Percentiles rank a stretch among this genome's conserved stretches.
phyloP scores from a whole-genome alignment of 1,140 invertebrate genomes.

The Anoplophora glabripennis region DNA sequence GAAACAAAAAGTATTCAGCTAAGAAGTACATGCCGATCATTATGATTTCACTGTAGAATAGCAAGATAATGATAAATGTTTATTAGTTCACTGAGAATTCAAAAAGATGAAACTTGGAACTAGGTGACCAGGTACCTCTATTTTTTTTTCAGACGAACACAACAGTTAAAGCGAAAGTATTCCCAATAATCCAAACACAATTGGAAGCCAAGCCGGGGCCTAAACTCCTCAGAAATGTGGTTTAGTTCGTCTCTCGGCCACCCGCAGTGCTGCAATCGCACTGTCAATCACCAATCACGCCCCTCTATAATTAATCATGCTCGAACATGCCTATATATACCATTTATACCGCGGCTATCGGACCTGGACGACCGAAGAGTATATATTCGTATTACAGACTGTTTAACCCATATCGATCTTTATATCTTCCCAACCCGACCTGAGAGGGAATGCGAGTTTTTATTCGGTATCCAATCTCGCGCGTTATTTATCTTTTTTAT shows the following conservation, averaged over 20 bases:
- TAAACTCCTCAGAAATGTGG: constrained; percentile 1
- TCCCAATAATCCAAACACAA: too few species aligned
- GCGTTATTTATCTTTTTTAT: too few species aligned
- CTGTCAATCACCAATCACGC: constrained; percentile 49
- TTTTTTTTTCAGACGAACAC: too few species aligned
- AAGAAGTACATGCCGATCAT: too few species aligned
- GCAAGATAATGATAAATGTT: too few species aligned
- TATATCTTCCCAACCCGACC: constrained; percentile 2
- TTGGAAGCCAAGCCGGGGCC: not conserved
- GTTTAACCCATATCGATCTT: constrained; percentile 6
- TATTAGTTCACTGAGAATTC: too few species aligned
- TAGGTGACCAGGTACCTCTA: too few species aligned
- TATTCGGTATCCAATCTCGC: not conserved
- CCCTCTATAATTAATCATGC: constrained; percentile 48
- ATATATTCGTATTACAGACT: not conserved
- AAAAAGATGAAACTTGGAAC: too few species aligned
- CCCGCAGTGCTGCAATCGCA: constrained; percentile 46
- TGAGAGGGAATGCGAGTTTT: constrained; percentile 1
- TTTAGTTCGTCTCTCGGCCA: constrained; percentile 32
- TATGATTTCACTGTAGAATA: too few species aligned
- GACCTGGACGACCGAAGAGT: too few species aligned
- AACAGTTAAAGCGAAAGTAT: too few species aligned
- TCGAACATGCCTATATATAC: constrained; percentile 11
- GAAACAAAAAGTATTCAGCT: too few species aligned
- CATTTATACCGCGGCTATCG: not conserved